Evolutionary conservation across 2,797 vertebrate genomes (phyloP).

Genomic region (Malurus splendens): DNA sequence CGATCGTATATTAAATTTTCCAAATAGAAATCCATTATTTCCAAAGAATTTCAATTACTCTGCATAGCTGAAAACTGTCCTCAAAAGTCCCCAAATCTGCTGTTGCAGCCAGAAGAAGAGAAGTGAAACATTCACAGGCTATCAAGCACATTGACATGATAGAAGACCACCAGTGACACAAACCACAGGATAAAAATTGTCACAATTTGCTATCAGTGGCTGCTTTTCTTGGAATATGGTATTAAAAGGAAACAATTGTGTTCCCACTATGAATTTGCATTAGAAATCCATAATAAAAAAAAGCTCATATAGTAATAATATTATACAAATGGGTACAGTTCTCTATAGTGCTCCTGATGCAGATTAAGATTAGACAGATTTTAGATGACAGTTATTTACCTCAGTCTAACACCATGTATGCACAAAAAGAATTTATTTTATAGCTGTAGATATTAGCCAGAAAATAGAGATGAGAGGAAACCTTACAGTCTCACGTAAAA

Average conservation of each 20-base stretch:
- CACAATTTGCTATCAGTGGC: constrained; percentile 14
- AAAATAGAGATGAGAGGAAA: constrained; percentile 31
- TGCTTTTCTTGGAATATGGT: constrained; percentile 5
- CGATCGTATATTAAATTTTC: background rate
- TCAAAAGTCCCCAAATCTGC: background rate
- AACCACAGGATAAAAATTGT: background rate
- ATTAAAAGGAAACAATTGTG: constrained; percentile 49
- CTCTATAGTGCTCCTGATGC: constrained; percentile 39
- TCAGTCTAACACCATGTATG: constrained; percentile 25
- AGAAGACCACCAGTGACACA: background rate
- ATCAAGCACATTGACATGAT: background rate
- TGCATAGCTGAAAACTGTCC: background rate
- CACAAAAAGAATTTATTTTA: constrained; percentile 55
- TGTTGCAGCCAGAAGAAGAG: background rate
- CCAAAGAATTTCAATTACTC: background rate
- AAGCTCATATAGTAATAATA: constrained; percentile 1
- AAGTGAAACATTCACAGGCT: constrained; percentile 3
- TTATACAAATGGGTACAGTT: constrained; percentile 43
- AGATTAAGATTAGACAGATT: constrained; percentile 53
- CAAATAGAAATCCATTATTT: background rate
- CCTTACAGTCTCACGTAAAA: constrained; percentile 58
- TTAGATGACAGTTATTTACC: constrained; percentile 55
- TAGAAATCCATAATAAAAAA: constrained; percentile 55
- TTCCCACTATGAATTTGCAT: constrained; percentile 42
- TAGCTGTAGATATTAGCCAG: constrained; percentile 52